Evolutionary conservation across 2,888 invertebrate genomes (phyloP).

Genomic region (Dusona sp.): DNA sequence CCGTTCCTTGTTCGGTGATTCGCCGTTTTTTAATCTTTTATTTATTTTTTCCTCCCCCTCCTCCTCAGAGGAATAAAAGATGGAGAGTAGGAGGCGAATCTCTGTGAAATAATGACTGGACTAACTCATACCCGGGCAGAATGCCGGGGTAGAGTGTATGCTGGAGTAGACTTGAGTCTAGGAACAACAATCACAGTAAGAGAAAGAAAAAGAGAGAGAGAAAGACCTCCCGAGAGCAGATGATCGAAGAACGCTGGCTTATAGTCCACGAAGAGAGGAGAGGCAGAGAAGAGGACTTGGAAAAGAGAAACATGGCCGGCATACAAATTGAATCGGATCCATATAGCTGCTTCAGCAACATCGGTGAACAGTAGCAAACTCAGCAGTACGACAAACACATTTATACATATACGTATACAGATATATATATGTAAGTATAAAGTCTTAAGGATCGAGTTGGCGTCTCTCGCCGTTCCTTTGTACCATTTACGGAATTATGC

Average conservation of each 20-base stretch:
- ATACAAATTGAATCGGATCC: conserved; percentile 80
- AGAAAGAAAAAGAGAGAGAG: conserved; percentile 33
- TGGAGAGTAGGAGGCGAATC: conserved; percentile 56
- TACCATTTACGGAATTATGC: conserved; percentile 77
- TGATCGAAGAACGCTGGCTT: conserved; percentile 50
- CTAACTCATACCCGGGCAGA: conserved; percentile 59
- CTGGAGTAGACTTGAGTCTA: conserved; percentile 52
- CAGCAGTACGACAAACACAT: conserved; percentile 36
- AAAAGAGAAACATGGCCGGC: conserved; percentile 74
- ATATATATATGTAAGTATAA: conserved; percentile 2
- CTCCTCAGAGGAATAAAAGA: conserved; percentile 34
- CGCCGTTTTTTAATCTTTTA: conserved; percentile 39
- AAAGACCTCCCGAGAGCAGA: conserved; percentile 54
- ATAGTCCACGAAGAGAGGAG: conserved; percentile 44
- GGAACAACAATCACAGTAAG: conserved; percentile 56
- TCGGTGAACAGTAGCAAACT: conserved; percentile 52
- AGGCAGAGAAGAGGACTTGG: conserved; percentile 60
- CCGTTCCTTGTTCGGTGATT: conserved; percentile 43
- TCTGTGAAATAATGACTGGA: conserved; percentile 71
- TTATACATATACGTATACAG: conserved; percentile 40
- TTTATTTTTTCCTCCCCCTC: conserved; percentile 20
- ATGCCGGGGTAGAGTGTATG: conserved; percentile 14
- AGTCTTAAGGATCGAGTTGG: conserved; percentile 63
- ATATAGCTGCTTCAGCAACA: conserved; percentile 59
- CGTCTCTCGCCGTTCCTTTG: conserved; percentile 64